Evolutionary conservation across 2,113 vertebrate genomes (phyloP).

Genomic region (Smithornis capensis): DNA sequence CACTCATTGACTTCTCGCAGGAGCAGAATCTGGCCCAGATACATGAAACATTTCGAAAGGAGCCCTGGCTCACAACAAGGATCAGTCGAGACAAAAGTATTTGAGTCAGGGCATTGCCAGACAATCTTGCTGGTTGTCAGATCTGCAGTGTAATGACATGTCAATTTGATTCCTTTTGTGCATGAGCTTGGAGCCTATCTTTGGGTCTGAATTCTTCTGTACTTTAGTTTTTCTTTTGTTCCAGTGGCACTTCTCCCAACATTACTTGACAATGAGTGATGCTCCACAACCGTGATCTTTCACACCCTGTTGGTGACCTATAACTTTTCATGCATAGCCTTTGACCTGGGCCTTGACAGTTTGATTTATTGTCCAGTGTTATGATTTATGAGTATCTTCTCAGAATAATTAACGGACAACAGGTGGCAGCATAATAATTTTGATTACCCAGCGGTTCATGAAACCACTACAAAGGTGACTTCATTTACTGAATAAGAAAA

Average conservation of each 20-base stretch:
- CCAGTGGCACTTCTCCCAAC: constrained; percentile 85
- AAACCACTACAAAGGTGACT: constrained; percentile 86
- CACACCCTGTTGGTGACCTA: constrained; percentile 90
- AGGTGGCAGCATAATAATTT: constrained; percentile 93
- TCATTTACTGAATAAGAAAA: constrained; percentile 80
- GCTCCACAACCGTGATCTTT: constrained; percentile 89
- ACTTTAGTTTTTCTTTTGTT: constrained; percentile 93
- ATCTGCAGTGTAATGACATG: constrained; percentile 86
- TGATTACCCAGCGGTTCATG: constrained; percentile 86
- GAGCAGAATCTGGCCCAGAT: constrained; percentile 46
- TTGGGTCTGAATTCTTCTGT: constrained; percentile 81
- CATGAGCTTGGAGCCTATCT: constrained; percentile 75
- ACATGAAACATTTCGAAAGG: constrained; percentile 50
- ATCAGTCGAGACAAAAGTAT: constrained; percentile 51
- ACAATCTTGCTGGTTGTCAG: constrained; percentile 78
- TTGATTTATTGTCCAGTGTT: constrained; percentile 99
- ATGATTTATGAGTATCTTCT: constrained; percentile 99
- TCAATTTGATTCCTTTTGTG: constrained; percentile 88
- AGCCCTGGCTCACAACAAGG: constrained; percentile 73
- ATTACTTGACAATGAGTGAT: constrained; percentile 94
- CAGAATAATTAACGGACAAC: constrained; percentile 98
- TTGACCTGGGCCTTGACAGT: constrained; percentile 93
- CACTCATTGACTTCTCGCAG: not conserved
- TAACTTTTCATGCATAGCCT: constrained; percentile 90
- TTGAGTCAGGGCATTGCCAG: constrained; percentile 69